Base-by-base conservation (phyloP, 2,113 vertebrate species). In the Neopipo cinnamomea region DNA sequence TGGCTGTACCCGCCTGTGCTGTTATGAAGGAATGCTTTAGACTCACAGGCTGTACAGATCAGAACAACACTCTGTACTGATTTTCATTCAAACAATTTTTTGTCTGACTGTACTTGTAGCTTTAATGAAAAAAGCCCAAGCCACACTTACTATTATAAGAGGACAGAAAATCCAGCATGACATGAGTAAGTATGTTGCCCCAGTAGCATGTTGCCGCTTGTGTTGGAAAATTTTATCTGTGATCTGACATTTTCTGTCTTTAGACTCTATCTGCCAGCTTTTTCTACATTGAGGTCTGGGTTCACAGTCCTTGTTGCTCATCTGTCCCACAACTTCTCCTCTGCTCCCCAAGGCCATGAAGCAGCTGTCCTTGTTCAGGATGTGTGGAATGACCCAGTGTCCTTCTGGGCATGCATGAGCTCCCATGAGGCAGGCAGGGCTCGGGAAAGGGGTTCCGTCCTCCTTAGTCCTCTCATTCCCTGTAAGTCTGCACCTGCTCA, bases 1-100 rank as follows among this genome's bases (percentile, higher is more conserved):
- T 86, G 85, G 55, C 59, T 91, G 79, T 1, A 42, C 72, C 31
- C 7, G 23, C 76, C 75, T 83, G 8, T 72, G 68, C 85, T 86
- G 56, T 52, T 90, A 61, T 81, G 88, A 94, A 92, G 93, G 88
- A 94, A 94, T 91, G 79, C 53, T 93, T 96, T 75, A 81, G 72
- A 33, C 35, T 67, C 53, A 31, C 20, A 65, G 68, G 20, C 70
- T 61, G 27, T 63, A 37, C 25, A 42, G 47, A 83, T 67, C 67
- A 90, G 63, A 91, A 50, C 42, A 71, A 47, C 30, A 46, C 72
- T 94, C 72, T 84, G 11, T 58, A 59, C 46, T 94, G 78, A 46
- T 65, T 82, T 89, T 68, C 1, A 19, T 49, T 89, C 37, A 42
- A 27, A 41, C 47, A 19, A 44, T 35, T 81, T 59, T 88, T 70